Evolutionary conservation across 2,797 vertebrate species (phyloP), one percentile per base, ranked within the genome.

Genomic region (Gallinago nigripennis): DNA sequence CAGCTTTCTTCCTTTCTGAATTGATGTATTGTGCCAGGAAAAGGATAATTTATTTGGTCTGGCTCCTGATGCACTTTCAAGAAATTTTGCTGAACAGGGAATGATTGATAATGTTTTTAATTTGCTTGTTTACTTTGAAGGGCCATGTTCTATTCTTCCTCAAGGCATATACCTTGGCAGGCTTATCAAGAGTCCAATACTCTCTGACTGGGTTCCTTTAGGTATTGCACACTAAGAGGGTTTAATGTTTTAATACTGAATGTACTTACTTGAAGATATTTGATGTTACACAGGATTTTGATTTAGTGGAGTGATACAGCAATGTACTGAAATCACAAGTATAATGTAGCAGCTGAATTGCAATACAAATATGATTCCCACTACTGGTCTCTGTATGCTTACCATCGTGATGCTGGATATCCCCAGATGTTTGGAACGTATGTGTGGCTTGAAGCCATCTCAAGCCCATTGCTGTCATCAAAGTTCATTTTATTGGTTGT

Each of bases 341-440:
- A 0, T 30, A 45, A 16, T 18, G 6, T 4, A 64, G n/a, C 31
- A 27, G 25, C 43, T 73, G 60, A 66, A 46, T 64, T 4, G 20
- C 58, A 20, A 4, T 37, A 56, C 31, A 57, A 30, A 2, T 16
- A 3, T 33, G 70, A 50, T 71, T 87, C 58, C n/a, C 11, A 8
- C 6, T 82, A 48, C 12, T 0, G 1, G n/a, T 51, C 23, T 78
- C 71, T 46, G 2, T 61, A 20, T 31, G 11, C 43, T 71, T 37
- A 8, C 58, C 19, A 11, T 35, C 27, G 16, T 0, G 1, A 15
- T 25, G 31, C 54, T 53, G 31, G 33, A 21, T 0, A 0, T 54
- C 20, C 54, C 6, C 35, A 35, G 24, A 18, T 66, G 24, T 13
- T 24, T 53, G 31, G 16, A 28, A 82, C 12, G 14, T 14, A 8